Conservation (phyloP, 2,797 vertebrate species). For the Smutsia gigantea region DNA sequence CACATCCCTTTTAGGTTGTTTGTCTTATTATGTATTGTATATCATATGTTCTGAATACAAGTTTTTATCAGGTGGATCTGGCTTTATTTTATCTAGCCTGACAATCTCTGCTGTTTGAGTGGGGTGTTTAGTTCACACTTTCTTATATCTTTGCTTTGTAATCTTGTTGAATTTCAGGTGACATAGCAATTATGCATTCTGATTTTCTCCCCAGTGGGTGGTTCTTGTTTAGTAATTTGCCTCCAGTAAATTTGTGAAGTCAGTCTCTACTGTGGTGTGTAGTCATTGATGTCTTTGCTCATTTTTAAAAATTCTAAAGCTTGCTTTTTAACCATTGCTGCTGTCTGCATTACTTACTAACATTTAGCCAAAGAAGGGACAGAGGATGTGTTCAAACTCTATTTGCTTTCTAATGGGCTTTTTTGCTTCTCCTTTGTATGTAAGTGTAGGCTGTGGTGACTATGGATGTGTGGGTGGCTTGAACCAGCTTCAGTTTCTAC, state of each 20-base stretch:
- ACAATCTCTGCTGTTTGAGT: not conserved
- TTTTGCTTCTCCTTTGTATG: not conserved
- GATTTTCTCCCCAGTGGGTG: not conserved
- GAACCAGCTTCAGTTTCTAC: not conserved
- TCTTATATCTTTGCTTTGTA: not conserved
- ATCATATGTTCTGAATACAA: not conserved
- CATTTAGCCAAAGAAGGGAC: not conserved
- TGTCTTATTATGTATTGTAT: not conserved
- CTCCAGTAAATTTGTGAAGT: not conserved
- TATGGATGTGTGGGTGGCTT: not conserved
- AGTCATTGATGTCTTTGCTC: not conserved
- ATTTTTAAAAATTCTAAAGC: not conserved
- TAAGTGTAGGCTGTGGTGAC: not conserved
- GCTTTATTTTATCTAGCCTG: not conserved
- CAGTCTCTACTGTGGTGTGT: not conserved
- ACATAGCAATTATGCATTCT: not conserved
- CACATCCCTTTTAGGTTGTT: not conserved
- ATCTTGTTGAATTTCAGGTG: not conserved
- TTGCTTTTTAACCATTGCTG: not conserved
- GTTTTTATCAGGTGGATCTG: not conserved
- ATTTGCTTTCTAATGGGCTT: not conserved
- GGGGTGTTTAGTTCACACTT: not conserved
- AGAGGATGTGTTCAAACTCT: not conserved
- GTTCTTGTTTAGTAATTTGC: not conserved
- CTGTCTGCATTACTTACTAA: not conserved